phyloP scores from a whole-genome alignment of 2,888 invertebrate species.

The Bombyx huttoni region DNA sequence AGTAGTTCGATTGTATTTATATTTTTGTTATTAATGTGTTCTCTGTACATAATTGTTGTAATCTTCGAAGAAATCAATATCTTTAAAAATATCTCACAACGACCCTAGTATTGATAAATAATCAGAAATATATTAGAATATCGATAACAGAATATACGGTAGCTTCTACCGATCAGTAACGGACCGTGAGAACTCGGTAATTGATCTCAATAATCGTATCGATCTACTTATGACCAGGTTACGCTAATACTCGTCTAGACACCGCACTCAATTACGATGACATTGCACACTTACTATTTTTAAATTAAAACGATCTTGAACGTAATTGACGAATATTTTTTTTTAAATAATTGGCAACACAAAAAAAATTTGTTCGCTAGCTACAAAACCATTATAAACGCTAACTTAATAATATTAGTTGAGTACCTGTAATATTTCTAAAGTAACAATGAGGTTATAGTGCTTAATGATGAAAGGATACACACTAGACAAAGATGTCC shows the following conservation, averaged over 20 bases:
- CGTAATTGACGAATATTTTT: neutral
- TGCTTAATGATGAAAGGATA: no score
- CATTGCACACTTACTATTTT: neutral
- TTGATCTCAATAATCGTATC: slow-evolving; percentile 60
- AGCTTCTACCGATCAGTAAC: neutral
- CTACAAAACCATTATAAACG: neutral
- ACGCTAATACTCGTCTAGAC: slow-evolving; percentile 41
- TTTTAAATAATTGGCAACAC: neutral
- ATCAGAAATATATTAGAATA: no score
- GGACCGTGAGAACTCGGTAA: slow-evolving; percentile 57
- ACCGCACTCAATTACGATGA: slow-evolving; percentile 14
- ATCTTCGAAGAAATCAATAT: no score
- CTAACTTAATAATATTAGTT: neutral
- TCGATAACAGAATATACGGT: neutral
- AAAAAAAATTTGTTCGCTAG: neutral
- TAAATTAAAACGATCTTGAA: neutral
- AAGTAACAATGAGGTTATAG: no score
- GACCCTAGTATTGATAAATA: no score
- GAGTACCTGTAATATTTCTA: neutral
- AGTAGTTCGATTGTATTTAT: no score
- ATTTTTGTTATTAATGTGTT: no score
- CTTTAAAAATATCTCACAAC: no score
- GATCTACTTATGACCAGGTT: slow-evolving; percentile 21
- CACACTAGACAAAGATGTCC: no score
- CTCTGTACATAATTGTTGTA: no score